phyloP scores from a whole-genome alignment of 2,888 invertebrate genomes.

The Scelioninae gen. 2 region DNA sequence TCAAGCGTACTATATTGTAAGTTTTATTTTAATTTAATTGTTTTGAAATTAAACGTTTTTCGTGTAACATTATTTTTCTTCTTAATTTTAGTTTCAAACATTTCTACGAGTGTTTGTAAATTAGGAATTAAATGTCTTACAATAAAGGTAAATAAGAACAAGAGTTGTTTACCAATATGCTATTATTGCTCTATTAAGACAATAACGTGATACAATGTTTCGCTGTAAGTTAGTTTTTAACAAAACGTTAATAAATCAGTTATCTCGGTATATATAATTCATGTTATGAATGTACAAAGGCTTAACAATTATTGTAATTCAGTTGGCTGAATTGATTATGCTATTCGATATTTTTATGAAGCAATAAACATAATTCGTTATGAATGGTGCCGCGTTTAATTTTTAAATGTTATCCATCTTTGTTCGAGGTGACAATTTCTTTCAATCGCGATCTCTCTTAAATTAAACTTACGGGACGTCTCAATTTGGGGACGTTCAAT shows the following conservation, averaged over 20 bases:
- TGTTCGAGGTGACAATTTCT: conserved; percentile 7
- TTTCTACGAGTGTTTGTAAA: no score
- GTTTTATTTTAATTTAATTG: no score
- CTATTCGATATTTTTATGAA: conserved; percentile 30
- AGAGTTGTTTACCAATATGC: conserved; percentile 48
- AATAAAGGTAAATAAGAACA: not conserved
- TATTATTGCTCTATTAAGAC: conserved; percentile 63
- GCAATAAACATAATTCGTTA: conserved; percentile 12
- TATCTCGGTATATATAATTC: conserved; percentile 64
- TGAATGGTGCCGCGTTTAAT: conserved; percentile 18
- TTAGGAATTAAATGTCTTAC: not conserved
- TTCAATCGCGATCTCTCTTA: conserved; percentile 7
- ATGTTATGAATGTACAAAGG: conserved; percentile 72
- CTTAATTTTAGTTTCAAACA: no score
- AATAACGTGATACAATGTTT: conserved; percentile 71
- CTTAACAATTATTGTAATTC: conserved; percentile 61
- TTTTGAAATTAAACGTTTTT: no score
- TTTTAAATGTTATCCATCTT: conserved; percentile 16
- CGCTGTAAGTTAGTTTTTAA: conserved; percentile 74
- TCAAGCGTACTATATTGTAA: no score
- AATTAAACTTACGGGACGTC: conserved; percentile 27
- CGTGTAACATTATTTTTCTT: no score
- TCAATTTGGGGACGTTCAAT: no score
- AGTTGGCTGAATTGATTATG: conserved; percentile 62
- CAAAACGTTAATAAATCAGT: conserved; percentile 64